Base-by-base conservation (phyloP, 1,140 invertebrate species). In the Rhagoletis zephyria region DNA sequence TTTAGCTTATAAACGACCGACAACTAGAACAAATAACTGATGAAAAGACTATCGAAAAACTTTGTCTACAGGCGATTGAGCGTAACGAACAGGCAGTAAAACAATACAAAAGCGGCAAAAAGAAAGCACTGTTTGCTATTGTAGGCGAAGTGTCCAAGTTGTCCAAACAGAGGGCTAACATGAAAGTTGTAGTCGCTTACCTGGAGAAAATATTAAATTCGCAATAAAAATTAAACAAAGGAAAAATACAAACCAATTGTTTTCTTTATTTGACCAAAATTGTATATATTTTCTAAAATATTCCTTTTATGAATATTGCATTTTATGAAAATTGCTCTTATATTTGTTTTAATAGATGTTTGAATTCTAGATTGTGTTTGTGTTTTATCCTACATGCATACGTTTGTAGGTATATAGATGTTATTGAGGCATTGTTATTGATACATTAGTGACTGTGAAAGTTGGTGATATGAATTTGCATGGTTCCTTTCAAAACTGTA, bases 71-170 rank as follows among this genome's bases (percentile, higher is more conserved):
- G 90, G 93, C 96, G 1, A 92, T 97, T 45, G 89, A 95, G 30
- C 94, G 95, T 88, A 96, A 97, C 94, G 94, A 95, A 42, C 95
- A 96, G 91, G 90, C 95, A 65, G 95, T 96, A 12, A 93, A 94
- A 89, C 93, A 95, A 89, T 97, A 95, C 90, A 95, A 95, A 92
- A 93, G 93, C 5, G 96, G 96, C n/a, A 97, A 97, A 92, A 93
- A 89, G 3, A 96, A 96, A 93, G 94, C 95, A 4, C 94, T 96
- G 77, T 95, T 94, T 88, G 94, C 94, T 74, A 94, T 97, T 64
- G 90, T 96, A 51, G 95, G 94, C n/a, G 91, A 94, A 88, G 93
- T 96, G 51, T 93, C 91, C 61, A 95, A 94, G 87, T 92, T 92
- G 87, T 94, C 95, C n/a, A 90, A 95, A 42, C 93, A 95, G 89